Conservation (phyloP, 2,888 invertebrate genomes). For the Epistrophella euchroma region DNA sequence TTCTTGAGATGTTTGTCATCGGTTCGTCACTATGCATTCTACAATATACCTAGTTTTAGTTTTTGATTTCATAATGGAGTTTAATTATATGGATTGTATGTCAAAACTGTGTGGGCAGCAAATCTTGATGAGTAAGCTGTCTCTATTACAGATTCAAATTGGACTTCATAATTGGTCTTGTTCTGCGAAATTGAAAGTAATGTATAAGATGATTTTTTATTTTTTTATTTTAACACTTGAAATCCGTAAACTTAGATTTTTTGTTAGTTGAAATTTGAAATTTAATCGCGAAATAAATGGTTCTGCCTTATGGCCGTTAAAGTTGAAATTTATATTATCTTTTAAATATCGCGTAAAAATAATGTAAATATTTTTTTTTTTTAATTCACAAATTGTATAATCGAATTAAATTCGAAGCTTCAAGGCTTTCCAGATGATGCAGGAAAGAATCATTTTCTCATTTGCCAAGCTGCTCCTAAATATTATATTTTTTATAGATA, state of each 20-base stretch:
- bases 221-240: neutral
- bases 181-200: too few species aligned
- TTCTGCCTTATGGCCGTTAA: neutral
- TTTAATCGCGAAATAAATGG: neutral
- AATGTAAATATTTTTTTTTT: neutral
- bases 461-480: neutral
- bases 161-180: slow-evolving; percentile 38
- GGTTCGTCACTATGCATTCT: neutral
- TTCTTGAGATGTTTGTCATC: slow-evolving; percentile 21
- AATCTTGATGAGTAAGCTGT: slow-evolving; percentile 10
- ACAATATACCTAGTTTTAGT: too few species aligned
- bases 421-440: neutral
- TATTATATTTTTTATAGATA: neutral
- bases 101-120: slow-evolving; percentile 2
- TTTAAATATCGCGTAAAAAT: neutral
- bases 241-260: neutral
- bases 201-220: too few species aligned
- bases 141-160: neutral
- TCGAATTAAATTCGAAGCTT: neutral
- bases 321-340: neutral
- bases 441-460: neutral
- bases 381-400: neutral
- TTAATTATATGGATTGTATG: neutral
- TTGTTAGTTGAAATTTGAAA: neutral
- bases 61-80: neutral